Evolutionary conservation across 2,888 invertebrate genomes (phyloP), one percentile per base, ranked within the genome.

Genomic region (Eristalinus aeneus): DNA sequence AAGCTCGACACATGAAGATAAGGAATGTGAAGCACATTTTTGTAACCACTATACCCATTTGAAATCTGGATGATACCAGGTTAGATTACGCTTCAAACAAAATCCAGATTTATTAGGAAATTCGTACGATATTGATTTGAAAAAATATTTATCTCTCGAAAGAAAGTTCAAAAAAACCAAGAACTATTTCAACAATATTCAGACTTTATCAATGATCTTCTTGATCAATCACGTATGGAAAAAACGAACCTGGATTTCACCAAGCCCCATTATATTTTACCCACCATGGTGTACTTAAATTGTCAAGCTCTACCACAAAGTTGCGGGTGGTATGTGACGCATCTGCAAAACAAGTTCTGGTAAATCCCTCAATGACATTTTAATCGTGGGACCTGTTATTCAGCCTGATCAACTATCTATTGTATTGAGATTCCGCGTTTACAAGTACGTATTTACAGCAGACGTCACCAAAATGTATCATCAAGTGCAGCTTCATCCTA

Each of bases 301-400:
- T 27, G 54, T 6, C 63, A n/a, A 83, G 67, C 32, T 73, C 82
- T n/a, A 63, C 73, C 12, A 83, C 83, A 53, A 83, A 83, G 16
- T 16, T 78, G 1, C 39, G 83, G 9, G 77, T 72, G 2, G 82
- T 82, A 8, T 76, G 60, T 20, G 77, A 82, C 56, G 72, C 63
- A 0, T 23, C 73, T 3, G 68, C 69, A 0, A 84, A 39, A 78
- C 78, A 2, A 69, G 64, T 27, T 61, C 71, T 11, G 71, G 78
- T 1, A 58, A 58, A 39, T 74, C 74, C 8, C 61, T 79, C 12
- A 84, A 84, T 61, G 74, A 78, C 5, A 64, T 84, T 39, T n/a
- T n/a, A n/a, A n/a, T n/a, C n/a, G n/a, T n/a, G n/a, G n/a, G n/a
- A n/a, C 78, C 74, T 9, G 27, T 31, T 71, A n/a, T 84, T 20